Conservation (phyloP, 2,113 vertebrate species). For the Nothobranchius furzeri region DNA sequence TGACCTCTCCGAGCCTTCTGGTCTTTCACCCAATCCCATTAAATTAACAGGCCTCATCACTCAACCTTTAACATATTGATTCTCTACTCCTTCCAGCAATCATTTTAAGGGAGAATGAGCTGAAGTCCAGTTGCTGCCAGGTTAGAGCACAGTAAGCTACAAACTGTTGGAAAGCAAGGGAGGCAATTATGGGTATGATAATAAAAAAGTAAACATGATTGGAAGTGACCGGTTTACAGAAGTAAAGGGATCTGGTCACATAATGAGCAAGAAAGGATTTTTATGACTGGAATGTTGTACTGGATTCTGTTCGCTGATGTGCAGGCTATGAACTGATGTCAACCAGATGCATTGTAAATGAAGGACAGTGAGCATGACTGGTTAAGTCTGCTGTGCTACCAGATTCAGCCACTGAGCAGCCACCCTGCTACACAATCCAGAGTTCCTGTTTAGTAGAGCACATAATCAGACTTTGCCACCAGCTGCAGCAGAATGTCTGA, state of each 20-base stretch:
- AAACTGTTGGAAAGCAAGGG: constrained; percentile 6
- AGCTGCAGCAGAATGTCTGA: constrained; percentile 74
- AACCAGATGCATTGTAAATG: constrained; percentile 51
- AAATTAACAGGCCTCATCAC: constrained; percentile 65
- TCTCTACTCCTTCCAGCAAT: constrained; percentile 53
- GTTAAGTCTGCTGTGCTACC: constrained; percentile 53
- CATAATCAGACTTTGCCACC: constrained; percentile 80
- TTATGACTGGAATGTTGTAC: constrained; percentile 1
- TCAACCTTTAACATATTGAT: constrained; percentile 61
- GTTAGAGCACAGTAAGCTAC: constrained; percentile 27
- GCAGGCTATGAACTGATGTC: constrained; percentile 35
- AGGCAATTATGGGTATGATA: constrained; percentile 5
- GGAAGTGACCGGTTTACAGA: background rate
- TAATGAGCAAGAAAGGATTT: background rate
- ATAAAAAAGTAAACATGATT: background rate
- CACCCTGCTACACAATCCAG: constrained; percentile 72
- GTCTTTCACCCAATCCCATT: constrained; percentile 65
- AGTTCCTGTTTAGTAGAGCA: constrained; percentile 82
- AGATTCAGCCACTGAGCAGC: constrained; percentile 62
- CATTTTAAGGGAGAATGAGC: constrained; percentile 65
- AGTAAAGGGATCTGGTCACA: background rate
- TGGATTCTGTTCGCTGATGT: constrained; percentile 42
- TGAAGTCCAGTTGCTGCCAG: constrained; percentile 32
- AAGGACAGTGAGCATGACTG: constrained; percentile 39
- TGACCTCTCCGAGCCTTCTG: constrained; percentile 54